These are phyloP conservation scores for Ellobius talpinus DNA, from an alignment of 2,113 vertebrate genomes.

Conservation along the genomic window DNA sequence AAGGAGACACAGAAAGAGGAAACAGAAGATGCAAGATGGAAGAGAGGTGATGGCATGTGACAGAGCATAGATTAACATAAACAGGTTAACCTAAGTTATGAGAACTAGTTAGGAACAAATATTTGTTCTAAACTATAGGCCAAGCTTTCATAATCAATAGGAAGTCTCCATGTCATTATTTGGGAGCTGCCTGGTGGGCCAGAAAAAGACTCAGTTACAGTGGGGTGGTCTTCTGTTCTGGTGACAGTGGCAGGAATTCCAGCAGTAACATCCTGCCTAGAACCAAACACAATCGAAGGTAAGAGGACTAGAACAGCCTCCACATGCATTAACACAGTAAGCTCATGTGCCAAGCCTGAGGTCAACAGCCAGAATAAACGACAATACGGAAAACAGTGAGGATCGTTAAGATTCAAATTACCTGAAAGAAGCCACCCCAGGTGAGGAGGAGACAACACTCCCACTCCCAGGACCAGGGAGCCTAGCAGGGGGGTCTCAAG, in stretches of 20 bases:
- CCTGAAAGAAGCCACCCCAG: neutral
- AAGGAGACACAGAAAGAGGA: neutral
- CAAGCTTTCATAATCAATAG: neutral
- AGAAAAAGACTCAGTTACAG: neutral
- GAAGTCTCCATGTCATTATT: neutral
- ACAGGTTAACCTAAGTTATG: neutral
- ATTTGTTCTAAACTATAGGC: neutral
- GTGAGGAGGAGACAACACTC: neutral
- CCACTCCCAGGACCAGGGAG: no score
- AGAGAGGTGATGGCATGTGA: no score
- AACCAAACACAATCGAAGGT: neutral
- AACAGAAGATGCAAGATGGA: neutral
- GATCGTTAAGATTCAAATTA: neutral
- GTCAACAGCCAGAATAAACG: neutral
- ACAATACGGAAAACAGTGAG: neutral
- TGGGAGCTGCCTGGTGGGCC: neutral
- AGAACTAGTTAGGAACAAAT: neutral
- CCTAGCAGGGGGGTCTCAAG: neutral
- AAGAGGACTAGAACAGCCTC: neutral
- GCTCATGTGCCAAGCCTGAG: neutral
- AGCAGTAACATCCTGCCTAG: neutral
- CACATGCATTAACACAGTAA: no score
- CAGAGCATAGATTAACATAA: neutral
- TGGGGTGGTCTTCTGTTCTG: neutral
- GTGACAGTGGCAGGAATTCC: neutral